Percentiles rank a stretch among this genome's conserved stretches.
Conservation (phyloP, 1,140 invertebrate genomes). For the Hyles euphorbiae region DNA sequence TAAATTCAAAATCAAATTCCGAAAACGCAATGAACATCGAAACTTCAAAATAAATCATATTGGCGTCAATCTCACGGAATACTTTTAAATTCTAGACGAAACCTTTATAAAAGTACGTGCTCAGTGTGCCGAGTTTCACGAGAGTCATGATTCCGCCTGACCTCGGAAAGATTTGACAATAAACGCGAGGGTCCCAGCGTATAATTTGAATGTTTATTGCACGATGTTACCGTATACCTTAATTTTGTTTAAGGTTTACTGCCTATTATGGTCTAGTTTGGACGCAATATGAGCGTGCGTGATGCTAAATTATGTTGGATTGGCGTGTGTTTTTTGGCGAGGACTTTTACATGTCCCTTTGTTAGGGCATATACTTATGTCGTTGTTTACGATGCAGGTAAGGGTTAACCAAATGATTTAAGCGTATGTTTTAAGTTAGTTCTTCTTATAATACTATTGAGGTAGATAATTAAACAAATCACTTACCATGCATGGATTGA, state of each 20-base stretch:
- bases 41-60: neutral
- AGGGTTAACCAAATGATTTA: no score
- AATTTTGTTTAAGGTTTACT: slow-evolving; percentile 5
- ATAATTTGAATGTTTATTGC: slow-evolving; percentile 7
- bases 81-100: slow-evolving; percentile 26
- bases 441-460: no score
- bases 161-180: slow-evolving; percentile 35
- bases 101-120: slow-evolving; percentile 30
- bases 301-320: neutral
- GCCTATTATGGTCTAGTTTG: slow-evolving; percentile 2
- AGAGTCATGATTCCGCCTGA: slow-evolving; percentile 23
- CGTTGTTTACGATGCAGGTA: no score
- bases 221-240: slow-evolving; percentile 4
- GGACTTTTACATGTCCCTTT: no score
- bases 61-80: slow-evolving; percentile 4
- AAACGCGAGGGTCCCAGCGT: slow-evolving; percentile 14
- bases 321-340: no score
- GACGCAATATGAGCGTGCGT: neutral
- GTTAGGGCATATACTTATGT: no score
- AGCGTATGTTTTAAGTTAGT: no score
- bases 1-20: neutral
- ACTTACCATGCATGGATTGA: no score
- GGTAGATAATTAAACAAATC: no score
- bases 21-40: neutral
- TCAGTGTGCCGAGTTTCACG: slow-evolving; percentile 30